These are phyloP conservation scores for Thaumetopoea pityocampa DNA, from an alignment of 1,140 invertebrate genomes.

Conservation along the genomic window DNA sequence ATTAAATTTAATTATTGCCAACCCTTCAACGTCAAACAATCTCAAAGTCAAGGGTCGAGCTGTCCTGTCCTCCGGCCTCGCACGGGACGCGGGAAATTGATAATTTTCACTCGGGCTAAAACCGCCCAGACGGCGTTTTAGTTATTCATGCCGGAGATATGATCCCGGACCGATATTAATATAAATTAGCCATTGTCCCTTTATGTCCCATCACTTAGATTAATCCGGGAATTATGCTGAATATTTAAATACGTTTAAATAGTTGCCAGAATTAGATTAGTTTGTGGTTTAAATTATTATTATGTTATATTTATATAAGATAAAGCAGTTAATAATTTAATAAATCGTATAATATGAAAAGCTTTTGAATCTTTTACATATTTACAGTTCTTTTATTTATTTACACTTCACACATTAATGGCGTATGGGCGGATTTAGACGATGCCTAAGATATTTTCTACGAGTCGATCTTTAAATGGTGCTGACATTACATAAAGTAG, in stretches of 20 bases:
- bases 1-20: slow-evolving; percentile 9
- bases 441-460: no score
- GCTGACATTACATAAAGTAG: no score
- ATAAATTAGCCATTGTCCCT: slow-evolving; percentile 50
- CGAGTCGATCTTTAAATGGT: no score
- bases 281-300: slow-evolving; percentile 6
- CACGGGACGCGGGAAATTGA: slow-evolving; percentile 44
- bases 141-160: slow-evolving; percentile 61
- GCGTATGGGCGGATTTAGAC: no score
- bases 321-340: no score
- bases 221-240: slow-evolving; percentile 37
- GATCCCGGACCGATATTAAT: slow-evolving; percentile 53
- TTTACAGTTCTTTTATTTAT: no score
- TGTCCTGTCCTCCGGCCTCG: slow-evolving; percentile 20
- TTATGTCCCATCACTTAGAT: slow-evolving; percentile 41
- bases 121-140: slow-evolving; percentile 44
- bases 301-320: not conserved
- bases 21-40: slow-evolving; percentile 42
- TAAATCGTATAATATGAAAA: no score
- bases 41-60: slow-evolving; percentile 46
- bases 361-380: no score
- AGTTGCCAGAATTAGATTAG: slow-evolving; percentile 22
- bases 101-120: slow-evolving; percentile 52
- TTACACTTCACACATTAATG: no score
- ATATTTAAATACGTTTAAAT: slow-evolving; percentile 20